Evolutionary conservation across 2,797 vertebrate genomes (phyloP), one percentile per base, ranked within the genome.

Genomic region (Pipistrellus kuhlii): DNA sequence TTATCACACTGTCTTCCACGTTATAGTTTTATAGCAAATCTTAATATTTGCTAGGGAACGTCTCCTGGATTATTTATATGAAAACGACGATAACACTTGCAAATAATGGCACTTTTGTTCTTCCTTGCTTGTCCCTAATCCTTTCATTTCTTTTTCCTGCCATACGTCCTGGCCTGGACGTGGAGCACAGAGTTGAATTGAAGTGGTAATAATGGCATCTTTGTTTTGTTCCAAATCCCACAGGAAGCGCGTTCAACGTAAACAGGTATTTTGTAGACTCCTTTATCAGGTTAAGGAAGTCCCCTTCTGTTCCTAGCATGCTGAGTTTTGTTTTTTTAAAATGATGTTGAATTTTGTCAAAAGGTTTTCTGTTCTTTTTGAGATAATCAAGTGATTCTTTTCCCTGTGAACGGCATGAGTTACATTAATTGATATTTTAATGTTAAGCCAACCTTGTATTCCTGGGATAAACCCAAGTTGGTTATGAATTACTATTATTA

Each of bases 141-240:
- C 83, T 80, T 87, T 90, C 87, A 48, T 76, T 77, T 90, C 83
- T 17, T 91, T 94, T 95, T 86, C 73, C 69, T 92, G 80, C 71
- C 48, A 3, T 86, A 62, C 17, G 46, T 64, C 32, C 27, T 51
- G 48, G 90, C 71, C 44, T 75, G 38, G 76, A 91, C 18, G 76
- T 72, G 32, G 35, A 96, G 21, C 73, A 38, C 90, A 86, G 76
- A 88, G 66, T 81, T 90, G 85, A 96, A 86, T 57, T 89, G 41
- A 88, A 64, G 11, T 76, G 46, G 93, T 85, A 76, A 95, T 93
- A 96, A 96, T 91, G 76, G 68, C 38, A 73, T 81, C 90, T 96
- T 96, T 97, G 95, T 97, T 90, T 96, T 93, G 55, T 84, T 82
- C 57, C 78, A 77, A 89, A 81, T 77, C 80, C 68, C 75, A 38